Evolutionary conservation across 92 coral and sea anemone species (phyloP), one percentile per base, ranked within the genome.

Genomic region (Ricordea florida): DNA sequence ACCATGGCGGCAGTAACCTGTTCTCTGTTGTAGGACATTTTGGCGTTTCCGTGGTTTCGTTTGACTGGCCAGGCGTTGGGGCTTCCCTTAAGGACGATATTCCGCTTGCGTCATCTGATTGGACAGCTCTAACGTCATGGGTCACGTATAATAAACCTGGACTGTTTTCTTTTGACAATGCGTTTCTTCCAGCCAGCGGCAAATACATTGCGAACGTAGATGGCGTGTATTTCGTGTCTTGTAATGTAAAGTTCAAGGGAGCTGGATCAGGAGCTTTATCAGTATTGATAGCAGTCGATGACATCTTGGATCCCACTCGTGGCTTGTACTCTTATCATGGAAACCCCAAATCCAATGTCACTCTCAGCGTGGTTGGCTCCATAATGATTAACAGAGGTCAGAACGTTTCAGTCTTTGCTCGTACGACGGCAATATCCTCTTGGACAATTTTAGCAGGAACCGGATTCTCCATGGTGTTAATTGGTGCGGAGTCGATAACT

Each of bases 51-150:
- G 40, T 65, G 72, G 40, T 79, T 11, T 29, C 85, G 25, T 62
- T 55, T 20, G 85, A 85, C 62, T 85, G 90, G 90, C 90, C 90
- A 28, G 90, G 90, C 38, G 66, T 85, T 44, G 52, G 77, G 71
- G 82, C 84, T 23, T 55, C 85, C 35, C 71, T 85, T 3, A 37
- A 40, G 11, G 27, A 29, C 3, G 16, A 22, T 17, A 37, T 53
- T 28, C 13, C 43, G 42, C 47, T 85, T 3, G 20, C 62, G 3
- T 43, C 15, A 0, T 2, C 66, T 23, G 82, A 66, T 10, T 79
- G 85, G 90, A 79, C 63, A 37, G 63, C 46, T 32, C 14, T 85
- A 2, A 64, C 72, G 1, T 9, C 27, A 0, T 85, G 90, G 90
- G 57, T 53, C 20, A 64, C 80, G 26, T 30, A 58, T 1, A 27